Base-by-base conservation (phyloP, 2,888 invertebrate species). In the Chrysolina haemoptera region DNA sequence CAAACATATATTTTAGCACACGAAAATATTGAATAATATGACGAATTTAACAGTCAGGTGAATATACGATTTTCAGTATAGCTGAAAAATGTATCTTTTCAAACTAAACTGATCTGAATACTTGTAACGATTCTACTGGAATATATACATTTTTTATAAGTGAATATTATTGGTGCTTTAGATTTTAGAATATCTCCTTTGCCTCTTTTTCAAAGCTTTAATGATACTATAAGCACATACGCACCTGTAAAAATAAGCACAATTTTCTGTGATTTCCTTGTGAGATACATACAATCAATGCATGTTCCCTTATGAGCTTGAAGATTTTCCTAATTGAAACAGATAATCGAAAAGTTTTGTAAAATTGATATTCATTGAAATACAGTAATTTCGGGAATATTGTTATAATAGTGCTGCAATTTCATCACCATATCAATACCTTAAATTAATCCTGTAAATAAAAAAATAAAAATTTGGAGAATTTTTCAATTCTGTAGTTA, bases 251-350 rank as follows among this genome's bases (percentile, higher is more conserved):
- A 75, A 81, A 77, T 77, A 65, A 71, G 81, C 82, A 82, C 83
- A 79, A 77, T 78, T 81, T 73, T 82, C 83, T 83, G 83, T 83
- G 83, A 83, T 83, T 82, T 43, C 74, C 78, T 76, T 76, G 73
- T 76, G 76, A 76, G 73, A 76, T 70, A 53, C 27, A 70, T 53
- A 76, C 73, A 76, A 73, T 73, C 65, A 75, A 69, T 72, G 67
- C 75, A 72, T 72, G 69, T 75, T 72, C 16, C 72, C 64, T 6
- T 72, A 70, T 71, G 76, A 76, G 76, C 76, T 73, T 76, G 27
- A 76, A 67, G 59, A 22, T 62, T 48, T 48, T 48, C 16, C 48
- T 46, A 66, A 22, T 18, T 35, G 14, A 66, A 8, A 50, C 16
- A 20, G 27, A 22, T 59, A 46, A 62, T 73, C 59, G 48, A 46